A percentile compares a stretch with the other conserved stretches of the same genome.
Evolutionary conservation across 2,113 vertebrate species (phyloP).

Genomic region (Malurus cyaneus): DNA sequence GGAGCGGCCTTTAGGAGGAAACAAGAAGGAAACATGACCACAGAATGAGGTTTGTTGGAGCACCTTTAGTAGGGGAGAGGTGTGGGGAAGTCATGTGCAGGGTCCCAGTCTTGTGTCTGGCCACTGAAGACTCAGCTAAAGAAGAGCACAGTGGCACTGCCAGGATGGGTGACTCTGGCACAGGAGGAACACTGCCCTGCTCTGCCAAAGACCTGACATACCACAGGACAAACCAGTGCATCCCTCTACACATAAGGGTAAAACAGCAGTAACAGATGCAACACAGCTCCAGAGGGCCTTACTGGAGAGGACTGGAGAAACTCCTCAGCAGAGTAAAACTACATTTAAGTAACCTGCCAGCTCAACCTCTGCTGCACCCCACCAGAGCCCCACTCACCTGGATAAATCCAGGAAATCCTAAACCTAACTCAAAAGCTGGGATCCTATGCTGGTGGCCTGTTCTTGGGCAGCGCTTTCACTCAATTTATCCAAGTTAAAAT

Average conservation of each 20-base stretch:
- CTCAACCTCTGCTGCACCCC: not conserved
- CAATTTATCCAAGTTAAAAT: not conserved
- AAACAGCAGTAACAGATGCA: not conserved
- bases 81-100: rapidly evolving
- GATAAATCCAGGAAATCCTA: not conserved
- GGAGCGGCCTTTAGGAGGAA: not conserved
- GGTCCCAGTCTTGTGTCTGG: not conserved
- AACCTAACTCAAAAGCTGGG: not conserved
- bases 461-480: not conserved
- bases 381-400: not conserved
- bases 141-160: not conserved
- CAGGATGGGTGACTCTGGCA: not conserved
- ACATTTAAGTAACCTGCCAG: not conserved
- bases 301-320: not conserved
- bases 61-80: not conserved
- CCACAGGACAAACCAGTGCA: not conserved
- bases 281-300: not conserved
- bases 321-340: not conserved
- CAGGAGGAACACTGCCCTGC: too few relatives aligned
- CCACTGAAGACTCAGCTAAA: not conserved
- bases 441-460: not conserved
- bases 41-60: not conserved
- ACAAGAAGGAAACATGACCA: not conserved
- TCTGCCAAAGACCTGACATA: not conserved
- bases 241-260: not conserved